Percentiles rank a stretch among this genome's conserved stretches.
phyloP scores from a whole-genome alignment of 35 echinoderm and acorn worm genomes.

The Nesometra sesokonis region DNA sequence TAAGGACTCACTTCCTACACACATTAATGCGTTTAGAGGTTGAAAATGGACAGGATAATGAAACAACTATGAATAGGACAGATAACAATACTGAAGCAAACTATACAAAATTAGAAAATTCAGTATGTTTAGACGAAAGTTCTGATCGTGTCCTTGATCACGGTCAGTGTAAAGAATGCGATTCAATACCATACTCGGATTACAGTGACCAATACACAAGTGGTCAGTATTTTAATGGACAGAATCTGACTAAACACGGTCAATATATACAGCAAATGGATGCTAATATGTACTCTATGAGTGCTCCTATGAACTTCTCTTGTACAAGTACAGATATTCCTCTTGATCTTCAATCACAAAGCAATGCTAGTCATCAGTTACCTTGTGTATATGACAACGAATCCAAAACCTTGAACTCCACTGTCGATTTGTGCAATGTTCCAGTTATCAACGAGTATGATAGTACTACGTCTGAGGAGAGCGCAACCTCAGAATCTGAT shows the following conservation, averaged over 20 bases:
- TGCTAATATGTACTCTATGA: neutral
- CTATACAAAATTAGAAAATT: neutral
- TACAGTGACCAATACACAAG: neutral
- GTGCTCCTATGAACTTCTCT: neutral
- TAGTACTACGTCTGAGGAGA: neutral
- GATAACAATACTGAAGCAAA: neutral
- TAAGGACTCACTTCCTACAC: slow-evolving; percentile 81
- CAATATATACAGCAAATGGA: neutral
- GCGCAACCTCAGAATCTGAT: neutral
- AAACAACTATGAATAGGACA: neutral
- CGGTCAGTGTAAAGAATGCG: neutral
- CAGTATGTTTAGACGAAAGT: neutral
- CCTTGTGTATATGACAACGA: neutral
- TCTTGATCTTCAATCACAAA: neutral
- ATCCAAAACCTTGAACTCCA: neutral
- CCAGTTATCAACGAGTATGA: neutral
- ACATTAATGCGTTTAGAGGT: slow-evolving; percentile 74
- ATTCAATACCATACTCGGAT: neutral
- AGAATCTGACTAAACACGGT: neutral
- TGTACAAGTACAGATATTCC: neutral
- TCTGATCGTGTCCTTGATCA: neutral
- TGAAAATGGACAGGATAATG: slow-evolving; percentile 30
- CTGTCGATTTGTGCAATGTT: neutral
- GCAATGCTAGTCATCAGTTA: neutral
- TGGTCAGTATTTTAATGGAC: neutral